Percentiles rank a stretch among this genome's conserved stretches.
Conservation (phyloP, 2,888 invertebrate genomes). For the Oscheius myriophilus region DNA sequence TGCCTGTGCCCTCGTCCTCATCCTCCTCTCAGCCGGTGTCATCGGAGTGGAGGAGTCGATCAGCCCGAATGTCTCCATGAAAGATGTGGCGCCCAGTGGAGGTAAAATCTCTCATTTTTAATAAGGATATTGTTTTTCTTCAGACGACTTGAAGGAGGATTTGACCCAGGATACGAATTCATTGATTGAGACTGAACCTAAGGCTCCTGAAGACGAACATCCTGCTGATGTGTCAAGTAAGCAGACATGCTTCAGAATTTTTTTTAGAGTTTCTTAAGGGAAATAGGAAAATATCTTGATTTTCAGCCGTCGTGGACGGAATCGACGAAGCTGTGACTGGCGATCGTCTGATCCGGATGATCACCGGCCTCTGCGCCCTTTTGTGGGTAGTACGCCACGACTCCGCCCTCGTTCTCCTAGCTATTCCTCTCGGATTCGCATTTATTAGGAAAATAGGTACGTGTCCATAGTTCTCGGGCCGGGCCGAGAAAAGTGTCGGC, state of each 20-base stretch:
- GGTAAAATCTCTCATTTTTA: neutral
- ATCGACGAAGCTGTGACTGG: conserved; percentile 52
- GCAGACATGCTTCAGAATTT: too few species aligned
- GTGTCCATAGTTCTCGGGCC: neutral
- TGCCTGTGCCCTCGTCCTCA: conserved; percentile 51
- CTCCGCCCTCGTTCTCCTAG: conserved; percentile 57
- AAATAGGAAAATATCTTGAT: too few species aligned
- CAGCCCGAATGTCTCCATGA: neutral
- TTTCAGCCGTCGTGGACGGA: conserved; percentile 9
- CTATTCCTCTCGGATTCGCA: conserved; percentile 60
- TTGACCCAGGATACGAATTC: conserved; percentile 17
- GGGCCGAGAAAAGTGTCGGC: too few species aligned
- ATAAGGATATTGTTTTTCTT: too few species aligned
- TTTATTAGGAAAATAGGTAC: conserved; percentile 43
- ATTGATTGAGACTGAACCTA: neutral
- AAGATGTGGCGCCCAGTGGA: neutral
- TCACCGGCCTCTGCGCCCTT: conserved; percentile 57
- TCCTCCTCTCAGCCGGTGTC: conserved; percentile 60
- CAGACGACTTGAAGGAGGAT: conserved; percentile 38
- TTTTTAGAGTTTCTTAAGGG: too few species aligned
- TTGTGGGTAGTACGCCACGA: conserved; percentile 66
- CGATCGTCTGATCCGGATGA: conserved; percentile 43
- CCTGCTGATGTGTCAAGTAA: neutral
- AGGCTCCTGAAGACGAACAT: neutral
- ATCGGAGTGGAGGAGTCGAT: conserved; percentile 40